Base-by-base conservation (phyloP, 1,140 invertebrate species). In the Sinonovacula constricta region DNA sequence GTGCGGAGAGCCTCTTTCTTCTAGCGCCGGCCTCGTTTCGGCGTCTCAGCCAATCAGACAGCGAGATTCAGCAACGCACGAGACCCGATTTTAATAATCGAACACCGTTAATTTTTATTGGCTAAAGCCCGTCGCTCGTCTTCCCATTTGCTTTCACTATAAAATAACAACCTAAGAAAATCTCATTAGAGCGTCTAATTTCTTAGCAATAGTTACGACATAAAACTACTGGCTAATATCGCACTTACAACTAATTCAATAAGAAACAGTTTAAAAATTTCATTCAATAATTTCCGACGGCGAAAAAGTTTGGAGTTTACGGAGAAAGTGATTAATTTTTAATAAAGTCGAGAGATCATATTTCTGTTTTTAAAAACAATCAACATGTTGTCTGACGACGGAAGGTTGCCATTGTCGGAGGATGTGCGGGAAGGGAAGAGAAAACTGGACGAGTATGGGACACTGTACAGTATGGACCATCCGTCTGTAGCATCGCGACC, bases 81-180 rank as follows among this genome's bases (percentile, higher is more conserved):
- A 51, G 70, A 74, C 63, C 51, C 63, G 39, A 34, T 34, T 74
- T 74, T 63, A 74, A 74, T 74, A 74, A 63, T 63, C 54, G 51
- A 63, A 63, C 70, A 63, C 60, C 70, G 70, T 62, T 74, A 74
- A 74, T 76, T 76, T 67, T 67, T 66, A 76, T 76, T 76, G 72
- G 72, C 63, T 54, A 67, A 76, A 59, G 59, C 30, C 45, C n/a
- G 24, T 28, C 72, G 54, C 72, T 63, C 51, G 53, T 67, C 63
- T 76, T 67, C 33, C 56, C 62, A 59, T 76, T 66, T 76, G 72
- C 56, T 67, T 33, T 28, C 67, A 51, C 45, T 76, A 76, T 76
- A 76, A 76, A 76, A 76, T 76, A 65, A 76, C 60, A 65, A 76
- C 65, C 72, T 33, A 76, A 76, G 62, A 67, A 76, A 76, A 76